These are phyloP conservation scores for Andrena camellia DNA, from an alignment of 2,888 invertebrate species.

Conservation along the genomic window DNA sequence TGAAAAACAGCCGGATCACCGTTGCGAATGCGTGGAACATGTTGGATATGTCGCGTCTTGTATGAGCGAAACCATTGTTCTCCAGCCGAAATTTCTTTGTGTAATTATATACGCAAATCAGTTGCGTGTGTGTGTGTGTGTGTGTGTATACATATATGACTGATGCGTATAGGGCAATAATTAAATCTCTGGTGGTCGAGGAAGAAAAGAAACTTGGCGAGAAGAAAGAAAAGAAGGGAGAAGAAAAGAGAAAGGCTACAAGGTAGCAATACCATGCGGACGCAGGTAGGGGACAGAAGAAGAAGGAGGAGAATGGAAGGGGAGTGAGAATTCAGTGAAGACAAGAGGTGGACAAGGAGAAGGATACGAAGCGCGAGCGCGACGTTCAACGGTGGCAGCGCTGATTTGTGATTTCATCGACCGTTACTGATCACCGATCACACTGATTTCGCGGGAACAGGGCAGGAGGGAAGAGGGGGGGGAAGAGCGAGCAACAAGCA, in stretches of 20 bases:
- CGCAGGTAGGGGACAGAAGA: constrained; percentile 21
- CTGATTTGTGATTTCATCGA: constrained; percentile 74
- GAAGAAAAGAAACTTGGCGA: constrained; percentile 9
- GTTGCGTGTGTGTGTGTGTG: no score
- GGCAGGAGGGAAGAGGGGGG: no score
- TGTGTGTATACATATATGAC: background rate
- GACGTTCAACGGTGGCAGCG: constrained; percentile 74
- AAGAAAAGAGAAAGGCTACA: constrained; percentile 44
- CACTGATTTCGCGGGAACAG: constrained; percentile 41
- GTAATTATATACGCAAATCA: background rate
- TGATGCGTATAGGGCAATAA: background rate
- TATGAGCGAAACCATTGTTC: constrained; percentile 9
- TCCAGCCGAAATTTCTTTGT: background rate
- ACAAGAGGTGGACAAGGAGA: constrained; percentile 18
- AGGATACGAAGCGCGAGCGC: constrained; percentile 53
- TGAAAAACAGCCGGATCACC: constrained; percentile 38
- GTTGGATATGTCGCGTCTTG: constrained; percentile 51
- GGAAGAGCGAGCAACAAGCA: no score
- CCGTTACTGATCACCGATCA: constrained; percentile 23
- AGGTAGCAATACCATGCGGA: background rate
- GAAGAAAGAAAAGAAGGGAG: constrained; percentile 15
- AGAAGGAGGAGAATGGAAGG: background rate
- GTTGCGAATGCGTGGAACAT: constrained; percentile 73
- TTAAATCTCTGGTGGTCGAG: background rate
- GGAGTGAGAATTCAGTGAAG: background rate